A percentile compares a stretch with the other conserved stretches of the same genome.
These are phyloP conservation scores for Parapsyche elsis DNA, from an alignment of 1,140 invertebrate genomes.

Conservation along the genomic window DNA sequence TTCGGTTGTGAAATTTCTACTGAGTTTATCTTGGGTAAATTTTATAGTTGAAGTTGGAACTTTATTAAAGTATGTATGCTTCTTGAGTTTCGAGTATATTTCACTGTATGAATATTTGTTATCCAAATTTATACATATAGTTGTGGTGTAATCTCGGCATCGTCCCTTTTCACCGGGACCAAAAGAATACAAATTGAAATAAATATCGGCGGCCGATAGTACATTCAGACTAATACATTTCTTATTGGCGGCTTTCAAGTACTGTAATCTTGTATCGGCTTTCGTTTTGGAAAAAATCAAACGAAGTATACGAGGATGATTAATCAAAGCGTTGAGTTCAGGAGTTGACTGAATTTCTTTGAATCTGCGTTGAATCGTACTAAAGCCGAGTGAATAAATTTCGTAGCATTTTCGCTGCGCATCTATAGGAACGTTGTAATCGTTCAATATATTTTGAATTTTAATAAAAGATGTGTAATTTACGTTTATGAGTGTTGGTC, in stretches of 20 bases:
- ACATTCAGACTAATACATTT: background rate
- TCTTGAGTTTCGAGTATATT: background rate
- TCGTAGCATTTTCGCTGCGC: constrained; percentile 62
- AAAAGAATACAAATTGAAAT: background rate
- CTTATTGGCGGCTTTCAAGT: constrained; percentile 56
- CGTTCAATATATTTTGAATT: constrained; percentile 65
- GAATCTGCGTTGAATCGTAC: constrained; percentile 65
- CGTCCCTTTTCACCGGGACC: background rate
- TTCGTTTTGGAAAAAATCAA: constrained; percentile 66
- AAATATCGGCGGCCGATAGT: background rate
- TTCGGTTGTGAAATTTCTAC: constrained; percentile 61
- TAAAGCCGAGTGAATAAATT: constrained; percentile 63
- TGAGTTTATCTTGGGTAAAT: constrained; percentile 64
- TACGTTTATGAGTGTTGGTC: background rate
- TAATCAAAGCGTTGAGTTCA: constrained; percentile 65
- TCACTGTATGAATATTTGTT: background rate
- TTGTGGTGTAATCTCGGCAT: background rate
- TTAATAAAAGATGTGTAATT: constrained; percentile 46
- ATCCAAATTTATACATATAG: background rate
- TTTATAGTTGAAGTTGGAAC: constrained; percentile 45
- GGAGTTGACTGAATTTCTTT: constrained; percentile 62
- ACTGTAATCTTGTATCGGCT: constrained; percentile 63
- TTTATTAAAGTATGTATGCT: background rate
- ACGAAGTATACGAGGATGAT: constrained; percentile 67
- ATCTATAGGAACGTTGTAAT: constrained; percentile 63